Base-by-base conservation (phyloP, 2,888 invertebrate species). In the Hirtodrosophila cameraria region DNA sequence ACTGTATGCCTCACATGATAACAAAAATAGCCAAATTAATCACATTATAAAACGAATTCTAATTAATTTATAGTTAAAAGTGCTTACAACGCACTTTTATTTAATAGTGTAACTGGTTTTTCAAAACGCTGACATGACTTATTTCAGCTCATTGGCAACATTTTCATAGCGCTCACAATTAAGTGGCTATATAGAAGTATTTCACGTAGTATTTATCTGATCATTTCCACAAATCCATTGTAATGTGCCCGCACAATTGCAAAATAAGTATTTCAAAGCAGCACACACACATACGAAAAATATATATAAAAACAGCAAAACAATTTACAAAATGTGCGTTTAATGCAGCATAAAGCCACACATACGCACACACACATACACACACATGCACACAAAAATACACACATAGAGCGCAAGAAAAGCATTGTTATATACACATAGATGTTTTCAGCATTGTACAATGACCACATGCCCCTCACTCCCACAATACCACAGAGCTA, bases 201-300 rank as follows among this genome's bases (percentile, higher is more conserved):
- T 41, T 30, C 12, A 3, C 23, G 30, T 35, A 3, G 30, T 46
- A 35, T 46, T 71, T 59, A 59, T 50, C 45, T 25, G 67, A 54
- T 66, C 27, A 36, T 36, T 65, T 49, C 3, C 46, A 54, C 67
- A 66, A 72, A 59, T 41, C 41, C 46, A 38, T 59, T 69, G 67
- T 69, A 59, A 59, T 38, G 13, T 9, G 45, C 49, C 67, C 67
- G 53, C 67, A 69, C 45, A 72, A 65, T 65, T 31, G 59, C 15
- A 7, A 33, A 46, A 69, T 46, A 48, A 70, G 50, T 48, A 38
- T 49, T 61, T 27, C 5, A 25, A 39, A 60, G 43, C 16, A 39
- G 39, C 16, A 8, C 18, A 27, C 30, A 52, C 16, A 8, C 18
- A 27, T 30, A 52, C 18, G 42, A 33, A 45, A 33, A 49, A 50